These are phyloP conservation scores for Spodoptera littoralis DNA, from an alignment of 2,888 invertebrate species.

Conservation along the genomic window DNA sequence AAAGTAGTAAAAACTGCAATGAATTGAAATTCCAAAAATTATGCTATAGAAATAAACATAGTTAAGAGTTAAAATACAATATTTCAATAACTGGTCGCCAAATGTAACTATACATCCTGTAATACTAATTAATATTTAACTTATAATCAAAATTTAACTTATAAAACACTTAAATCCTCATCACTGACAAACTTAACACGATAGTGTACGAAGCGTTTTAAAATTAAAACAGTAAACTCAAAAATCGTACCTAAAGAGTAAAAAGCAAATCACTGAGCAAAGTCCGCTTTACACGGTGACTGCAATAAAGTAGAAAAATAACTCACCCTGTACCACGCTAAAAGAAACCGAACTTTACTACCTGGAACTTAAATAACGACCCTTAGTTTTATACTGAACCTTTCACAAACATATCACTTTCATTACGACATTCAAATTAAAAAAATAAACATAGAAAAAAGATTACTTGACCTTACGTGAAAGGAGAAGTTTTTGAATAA, in stretches of 20 bases:
- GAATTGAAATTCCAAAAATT: too few relatives aligned
- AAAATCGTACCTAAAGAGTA: not conserved
- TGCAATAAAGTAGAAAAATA: constrained; percentile 17
- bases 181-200: too few relatives aligned
- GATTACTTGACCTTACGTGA: constrained; percentile 63
- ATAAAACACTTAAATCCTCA: too few relatives aligned
- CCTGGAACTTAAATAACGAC: constrained; percentile 31
- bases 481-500: constrained; percentile 43
- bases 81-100: too few relatives aligned
- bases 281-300: constrained; percentile 2
- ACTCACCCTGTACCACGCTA: not conserved
- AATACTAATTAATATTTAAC: too few relatives aligned
- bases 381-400: constrained; percentile 20
- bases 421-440: constrained; percentile 57
- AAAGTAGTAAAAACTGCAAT: too few relatives aligned
- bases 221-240: too few relatives aligned
- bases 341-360: constrained; percentile 19
- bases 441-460: constrained; percentile 55
- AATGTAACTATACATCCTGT: too few relatives aligned
- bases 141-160: too few relatives aligned
- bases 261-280: not conserved
- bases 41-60: too few relatives aligned
- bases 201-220: too few relatives aligned
- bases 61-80: too few relatives aligned
- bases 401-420: constrained; percentile 49